Evolutionary conservation across 2,113 vertebrate genomes (phyloP).

Genomic region (Ameiurus melas): DNA sequence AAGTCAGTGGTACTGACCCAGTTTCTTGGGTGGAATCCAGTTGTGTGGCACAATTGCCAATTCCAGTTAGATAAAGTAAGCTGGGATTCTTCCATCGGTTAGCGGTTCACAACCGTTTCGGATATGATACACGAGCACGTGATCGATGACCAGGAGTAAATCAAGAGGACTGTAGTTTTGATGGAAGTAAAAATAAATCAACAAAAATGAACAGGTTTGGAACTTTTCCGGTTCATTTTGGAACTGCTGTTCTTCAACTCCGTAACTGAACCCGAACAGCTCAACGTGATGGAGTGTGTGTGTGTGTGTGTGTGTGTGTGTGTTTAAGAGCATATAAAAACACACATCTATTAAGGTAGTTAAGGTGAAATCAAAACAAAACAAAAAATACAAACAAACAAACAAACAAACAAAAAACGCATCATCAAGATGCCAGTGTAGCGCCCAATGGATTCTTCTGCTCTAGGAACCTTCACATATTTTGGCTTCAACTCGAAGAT

Average conservation of each 20-base stretch:
- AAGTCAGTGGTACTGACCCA: neutral
- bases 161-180: neutral
- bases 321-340: neutral
- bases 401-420: neutral
- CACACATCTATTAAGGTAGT: conserved; percentile 37
- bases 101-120: neutral
- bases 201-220: neutral
- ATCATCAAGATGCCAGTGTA: neutral
- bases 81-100: neutral
- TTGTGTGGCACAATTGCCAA: too few relatives aligned
- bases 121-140: neutral
- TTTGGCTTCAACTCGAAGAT: neutral
- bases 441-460: neutral
- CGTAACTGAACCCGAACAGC: conserved; percentile 9
- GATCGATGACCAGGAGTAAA: neutral
- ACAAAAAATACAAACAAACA: neutral
- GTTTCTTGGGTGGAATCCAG: neutral
- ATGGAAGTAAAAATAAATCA: neutral
- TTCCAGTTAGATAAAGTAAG: neutral
- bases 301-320: neutral
- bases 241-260: neutral
- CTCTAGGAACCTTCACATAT: neutral
- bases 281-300: neutral
- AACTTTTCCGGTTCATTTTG: neutral
- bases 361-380: conserved; percentile 37